phyloP scores from a whole-genome alignment of 2,888 invertebrate species.

The Atherix ibis region DNA sequence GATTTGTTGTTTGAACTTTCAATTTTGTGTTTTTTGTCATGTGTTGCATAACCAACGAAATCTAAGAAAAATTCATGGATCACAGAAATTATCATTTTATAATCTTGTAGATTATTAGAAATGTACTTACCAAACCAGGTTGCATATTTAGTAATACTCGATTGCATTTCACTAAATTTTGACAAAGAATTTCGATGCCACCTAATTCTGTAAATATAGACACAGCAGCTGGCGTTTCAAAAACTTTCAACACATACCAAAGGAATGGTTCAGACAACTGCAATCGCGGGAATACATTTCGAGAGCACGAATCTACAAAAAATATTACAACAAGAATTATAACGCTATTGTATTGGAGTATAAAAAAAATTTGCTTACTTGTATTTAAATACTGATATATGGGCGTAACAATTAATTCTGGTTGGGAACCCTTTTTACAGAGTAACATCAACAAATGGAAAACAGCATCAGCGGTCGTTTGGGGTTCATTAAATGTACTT shows the following conservation, averaged over 20 bases:
- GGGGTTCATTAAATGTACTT: constrained; percentile 40
- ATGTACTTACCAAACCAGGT: constrained; percentile 43
- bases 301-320: constrained; percentile 24
- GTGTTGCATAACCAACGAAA: constrained; percentile 44
- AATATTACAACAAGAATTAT: neutral
- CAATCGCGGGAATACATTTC: constrained; percentile 26
- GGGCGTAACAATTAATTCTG: constrained; percentile 59
- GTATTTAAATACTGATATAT: constrained; percentile 51
- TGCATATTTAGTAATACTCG: constrained; percentile 53
- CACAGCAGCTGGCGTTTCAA: constrained; percentile 62
- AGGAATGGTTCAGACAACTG: constrained; percentile 74
- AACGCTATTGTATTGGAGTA: constrained; percentile 2
- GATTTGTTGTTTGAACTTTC: constrained; percentile 23
- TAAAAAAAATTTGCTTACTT: constrained; percentile 16
- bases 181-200: constrained; percentile 57
- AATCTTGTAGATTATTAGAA: too few relatives aligned
- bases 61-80: too few relatives aligned
- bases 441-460: constrained; percentile 67
- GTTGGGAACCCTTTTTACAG: constrained; percentile 58
- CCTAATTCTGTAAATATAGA: constrained; percentile 60
- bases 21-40: constrained; percentile 35
- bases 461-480: constrained; percentile 73
- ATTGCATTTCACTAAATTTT: constrained; percentile 60
- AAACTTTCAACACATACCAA: constrained; percentile 63
- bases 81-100: too few relatives aligned